A percentile compares a stretch with the other conserved stretches of the same genome.
Evolutionary conservation across 2,113 vertebrate genomes (phyloP).

Genomic region (Galbula dea): DNA sequence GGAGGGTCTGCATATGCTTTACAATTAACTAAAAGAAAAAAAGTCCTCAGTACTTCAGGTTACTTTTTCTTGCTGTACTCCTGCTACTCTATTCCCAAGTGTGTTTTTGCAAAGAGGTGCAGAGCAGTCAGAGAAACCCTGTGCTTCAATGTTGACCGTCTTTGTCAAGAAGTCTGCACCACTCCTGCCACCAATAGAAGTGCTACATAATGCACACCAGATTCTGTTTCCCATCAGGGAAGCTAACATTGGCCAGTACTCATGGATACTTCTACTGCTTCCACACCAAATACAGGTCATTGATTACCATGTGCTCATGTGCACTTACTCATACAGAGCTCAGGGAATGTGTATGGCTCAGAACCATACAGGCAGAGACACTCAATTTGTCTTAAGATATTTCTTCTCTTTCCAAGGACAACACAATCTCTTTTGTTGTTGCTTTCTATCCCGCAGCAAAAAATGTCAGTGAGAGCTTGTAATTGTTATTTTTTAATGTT

Average conservation of each 20-base stretch:
- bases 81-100: neutral
- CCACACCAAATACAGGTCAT: neutral
- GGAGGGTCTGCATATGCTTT: neutral
- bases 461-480: neutral
- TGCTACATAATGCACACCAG: neutral
- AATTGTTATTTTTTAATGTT: neutral
- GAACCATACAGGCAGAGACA: neutral
- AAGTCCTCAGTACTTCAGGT: neutral
- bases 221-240: neutral
- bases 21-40: neutral
- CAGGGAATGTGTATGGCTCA: neutral
- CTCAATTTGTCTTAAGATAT: neutral
- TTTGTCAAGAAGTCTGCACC: neutral
- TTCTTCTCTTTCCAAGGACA: conserved; percentile 18
- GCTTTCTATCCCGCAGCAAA: neutral
- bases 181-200: neutral
- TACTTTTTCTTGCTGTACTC: neutral
- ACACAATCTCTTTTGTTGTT: neutral
- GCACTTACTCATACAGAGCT: neutral
- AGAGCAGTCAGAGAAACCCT: neutral
- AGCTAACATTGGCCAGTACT: neutral
- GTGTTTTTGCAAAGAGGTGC: neutral
- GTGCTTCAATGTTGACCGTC: neutral
- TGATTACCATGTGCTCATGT: accelerated
- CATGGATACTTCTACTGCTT: neutral